phyloP scores from a whole-genome alignment of 2,888 invertebrate species.

The Dicyrtomina minuta region DNA sequence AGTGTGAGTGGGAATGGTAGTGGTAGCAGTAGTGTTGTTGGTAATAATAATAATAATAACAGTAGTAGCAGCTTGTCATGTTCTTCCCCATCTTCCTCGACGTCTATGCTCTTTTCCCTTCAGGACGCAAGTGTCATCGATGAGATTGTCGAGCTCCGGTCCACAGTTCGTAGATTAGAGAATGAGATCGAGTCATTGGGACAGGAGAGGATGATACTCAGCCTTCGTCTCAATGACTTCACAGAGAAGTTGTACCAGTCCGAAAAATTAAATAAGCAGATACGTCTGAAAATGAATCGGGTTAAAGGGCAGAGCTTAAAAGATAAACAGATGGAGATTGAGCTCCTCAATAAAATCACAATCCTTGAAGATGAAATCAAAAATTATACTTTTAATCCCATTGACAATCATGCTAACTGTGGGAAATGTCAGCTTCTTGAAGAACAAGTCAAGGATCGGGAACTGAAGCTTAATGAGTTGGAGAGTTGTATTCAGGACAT shows the following conservation, averaged over 20 bases:
- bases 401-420: slow-evolving; percentile 32
- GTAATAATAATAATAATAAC: background rate
- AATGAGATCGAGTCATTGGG: slow-evolving; percentile 61
- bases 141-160: slow-evolving; percentile 27
- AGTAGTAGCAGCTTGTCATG: background rate
- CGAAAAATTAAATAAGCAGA: slow-evolving; percentile 50
- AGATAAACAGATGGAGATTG: slow-evolving; percentile 52
- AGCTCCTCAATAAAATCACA: slow-evolving; percentile 50
- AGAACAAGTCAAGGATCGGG: slow-evolving; percentile 64
- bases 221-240: slow-evolving; percentile 49
- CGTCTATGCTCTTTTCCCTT: slow-evolving; percentile 6
- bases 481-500: slow-evolving; percentile 60
- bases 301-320: slow-evolving; percentile 53
- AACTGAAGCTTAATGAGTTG: slow-evolving; percentile 77
- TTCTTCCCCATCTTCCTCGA: background rate
- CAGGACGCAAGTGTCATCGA: slow-evolving; percentile 22
- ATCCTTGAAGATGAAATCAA: slow-evolving; percentile 51
- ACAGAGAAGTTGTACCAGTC: slow-evolving; percentile 53
- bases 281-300: slow-evolving; percentile 50
- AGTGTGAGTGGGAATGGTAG: background rate
- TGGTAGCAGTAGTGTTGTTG: background rate
- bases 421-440: slow-evolving; percentile 69
- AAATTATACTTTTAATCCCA: slow-evolving; percentile 37
- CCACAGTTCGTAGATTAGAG: slow-evolving; percentile 21
- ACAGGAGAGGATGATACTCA: slow-evolving; percentile 41